Evolutionary conservation across 1,140 invertebrate genomes (phyloP).

Genomic region (Cotesia chilonis): DNA sequence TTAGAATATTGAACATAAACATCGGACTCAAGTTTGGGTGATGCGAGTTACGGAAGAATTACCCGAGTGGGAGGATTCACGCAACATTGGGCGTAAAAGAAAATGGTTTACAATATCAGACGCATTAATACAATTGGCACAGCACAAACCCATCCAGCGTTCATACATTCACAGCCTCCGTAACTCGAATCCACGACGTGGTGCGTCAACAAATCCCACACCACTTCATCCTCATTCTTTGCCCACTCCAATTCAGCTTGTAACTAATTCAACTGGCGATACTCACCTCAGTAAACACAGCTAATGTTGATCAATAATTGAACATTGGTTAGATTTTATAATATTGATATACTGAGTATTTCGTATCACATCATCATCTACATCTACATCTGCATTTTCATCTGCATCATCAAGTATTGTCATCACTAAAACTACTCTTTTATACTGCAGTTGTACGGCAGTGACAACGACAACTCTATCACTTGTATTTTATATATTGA

Average conservation of each 20-base stretch:
- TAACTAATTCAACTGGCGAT: conserved; percentile 61
- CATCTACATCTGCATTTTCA: too few relatives aligned
- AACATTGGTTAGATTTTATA: background rate
- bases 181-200: conserved; percentile 61
- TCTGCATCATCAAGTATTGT: background rate
- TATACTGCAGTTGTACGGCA: conserved; percentile 29
- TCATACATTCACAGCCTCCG: conserved; percentile 77
- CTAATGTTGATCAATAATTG: conserved; percentile 50
- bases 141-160: conserved; percentile 90
- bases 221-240: conserved; percentile 56
- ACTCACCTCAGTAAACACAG: conserved; percentile 62
- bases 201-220: conserved; percentile 53
- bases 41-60: conserved; percentile 90
- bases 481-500: conserved; percentile 35
- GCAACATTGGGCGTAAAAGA: conserved; percentile 85
- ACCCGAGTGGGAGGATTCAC: conserved; percentile 93
- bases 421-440: conserved; percentile 7
- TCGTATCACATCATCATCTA: too few relatives aligned
- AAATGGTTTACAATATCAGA: conserved; percentile 93
- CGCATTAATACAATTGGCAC: conserved; percentile 82
- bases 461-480: conserved; percentile 33
- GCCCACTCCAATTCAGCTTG: conserved; percentile 59
- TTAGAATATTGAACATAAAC: conserved; percentile 90
- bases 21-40: conserved; percentile 92
- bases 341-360: too few relatives aligned